Evolutionary conservation across 2,113 vertebrate species (phyloP).

Genomic region (Lonchura striata): DNA sequence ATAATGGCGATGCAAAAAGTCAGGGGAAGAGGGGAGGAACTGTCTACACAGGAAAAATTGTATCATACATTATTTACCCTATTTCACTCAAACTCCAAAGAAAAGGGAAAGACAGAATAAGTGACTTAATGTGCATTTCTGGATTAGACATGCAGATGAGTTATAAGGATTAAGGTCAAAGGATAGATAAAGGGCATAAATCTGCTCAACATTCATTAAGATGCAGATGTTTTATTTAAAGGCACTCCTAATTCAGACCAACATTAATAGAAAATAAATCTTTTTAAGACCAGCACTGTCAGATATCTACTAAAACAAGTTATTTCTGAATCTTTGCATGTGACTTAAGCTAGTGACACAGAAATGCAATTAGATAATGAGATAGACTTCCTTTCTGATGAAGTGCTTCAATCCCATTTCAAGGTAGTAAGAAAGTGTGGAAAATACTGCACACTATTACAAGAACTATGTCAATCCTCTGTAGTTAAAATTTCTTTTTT

Average conservation of each 20-base stretch:
- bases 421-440: neutral
- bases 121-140: slow-evolving; percentile 22
- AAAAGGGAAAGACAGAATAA: slow-evolving; percentile 39
- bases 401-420: neutral
- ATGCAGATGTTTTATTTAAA: slow-evolving; percentile 45
- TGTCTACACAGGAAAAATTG: slow-evolving; percentile 16
- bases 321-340: neutral
- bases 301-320: neutral
- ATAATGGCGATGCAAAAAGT: neutral
- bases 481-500: neutral
- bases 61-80: slow-evolving; percentile 32
- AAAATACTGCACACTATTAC: neutral
- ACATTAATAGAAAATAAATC: neutral
- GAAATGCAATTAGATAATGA: neutral
- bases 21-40: neutral
- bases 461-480: neutral
- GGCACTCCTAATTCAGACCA: slow-evolving; percentile 3
- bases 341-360: neutral
- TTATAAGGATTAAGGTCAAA: slow-evolving; percentile 57
- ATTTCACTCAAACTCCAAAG: neutral
- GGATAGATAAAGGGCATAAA: slow-evolving; percentile 57
- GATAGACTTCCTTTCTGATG: neutral
- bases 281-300: neutral
- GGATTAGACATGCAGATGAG: neutral
- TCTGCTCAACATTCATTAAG: slow-evolving; percentile 16